Base-by-base conservation (phyloP, 2,888 invertebrate species). In the Sycophila texana region DNA sequence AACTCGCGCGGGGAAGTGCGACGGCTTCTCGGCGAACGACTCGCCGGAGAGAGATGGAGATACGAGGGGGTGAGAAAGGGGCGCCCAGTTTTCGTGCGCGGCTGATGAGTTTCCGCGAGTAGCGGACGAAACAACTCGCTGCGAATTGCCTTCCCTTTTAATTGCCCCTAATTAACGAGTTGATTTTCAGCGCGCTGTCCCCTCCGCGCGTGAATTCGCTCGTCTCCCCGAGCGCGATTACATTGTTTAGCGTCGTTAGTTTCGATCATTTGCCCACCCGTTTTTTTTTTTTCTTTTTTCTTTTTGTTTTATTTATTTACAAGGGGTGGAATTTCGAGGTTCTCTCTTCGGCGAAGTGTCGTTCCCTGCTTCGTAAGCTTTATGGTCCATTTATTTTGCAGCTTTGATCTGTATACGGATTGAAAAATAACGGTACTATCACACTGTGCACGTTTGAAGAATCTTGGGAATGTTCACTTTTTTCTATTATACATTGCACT, bases 51-150 rank as follows among this genome's bases (percentile, higher is more conserved):
- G 63, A 51, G 26, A 49, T 16, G 26, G 7, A 51, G 14, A n/a
- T 18, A 20, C 13, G 18, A 57, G 57, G 57, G 10, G 10, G 39
- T 10, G 70, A 49, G 20, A 51, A 49, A 2, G 20, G 47, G 13
- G 1, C 3, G 65, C 22, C 16, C 53, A 22, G 63, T 18, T 72
- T 72, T 63, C 51, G 66, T 13, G 55, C 55, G 13, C n/a, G 57
- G 16, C 18, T 63, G 63, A 73, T 73, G 73, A 73, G 66, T 74
- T 74, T 74, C 53, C 55, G 10, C 47, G 1, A 58, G n/a, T n/a
- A n/a, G n/a, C n/a, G n/a, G n/a, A 16, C 20, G 13, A 67, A 75
- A 53, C 68, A 68, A 75, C 51, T 30, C 7, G 10, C 53, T 65
- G 55, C 14, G 39, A 39, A 39, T 39, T 66, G 57, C 30, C n/a